Evolutionary conservation across 2,888 invertebrate species (phyloP), one percentile per base, ranked within the genome.

Genomic region (Ormyrus rosae): DNA sequence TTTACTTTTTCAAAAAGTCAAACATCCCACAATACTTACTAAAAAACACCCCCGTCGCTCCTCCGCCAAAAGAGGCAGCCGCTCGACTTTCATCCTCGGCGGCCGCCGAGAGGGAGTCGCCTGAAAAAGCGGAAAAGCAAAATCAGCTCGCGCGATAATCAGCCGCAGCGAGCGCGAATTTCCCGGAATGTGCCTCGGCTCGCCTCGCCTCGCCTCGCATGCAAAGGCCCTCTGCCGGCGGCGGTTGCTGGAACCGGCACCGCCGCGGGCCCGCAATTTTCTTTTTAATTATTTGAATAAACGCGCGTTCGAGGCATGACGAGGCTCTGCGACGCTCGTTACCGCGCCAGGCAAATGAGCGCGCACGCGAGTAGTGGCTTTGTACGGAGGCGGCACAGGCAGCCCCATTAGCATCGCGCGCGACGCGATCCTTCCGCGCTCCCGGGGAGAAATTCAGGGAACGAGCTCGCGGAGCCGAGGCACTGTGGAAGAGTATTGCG

Each of bases 281-380:
- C 51, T 34, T 34, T 86, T 89, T 89, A 89, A 89, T 90, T 89
- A 89, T 89, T 89, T 87, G 89, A 89, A 89, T 89, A 89, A 88
- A 88, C 84, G 86, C 86, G 85, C 84, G 85, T 19, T 85, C 86
- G 86, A 84, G 86, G 85, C 86, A 87, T 19, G 81, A n/a, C 6
- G 55, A 9, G 6, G 51, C 46, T 9, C 9, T 50, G 83, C 84
- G 87, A 86, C 87, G 86, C 86, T 87, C 86, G 86, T 88, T 88
- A 87, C 85, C 86, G 87, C 85, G 88, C 86, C 86, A 88, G 87
- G 89, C 87, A 89, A 89, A 89, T 89, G 87, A 88, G 87, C 85
- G 87, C 72, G 69, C 34, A 10, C 34, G 81, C 77, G 67, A 82
- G 78, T 85, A 84, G 85, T 83, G 79, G 79, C 79, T 81, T 65